phyloP scores from a whole-genome alignment of 2,888 invertebrate species.

The Petrolisthes cinctipes region DNA sequence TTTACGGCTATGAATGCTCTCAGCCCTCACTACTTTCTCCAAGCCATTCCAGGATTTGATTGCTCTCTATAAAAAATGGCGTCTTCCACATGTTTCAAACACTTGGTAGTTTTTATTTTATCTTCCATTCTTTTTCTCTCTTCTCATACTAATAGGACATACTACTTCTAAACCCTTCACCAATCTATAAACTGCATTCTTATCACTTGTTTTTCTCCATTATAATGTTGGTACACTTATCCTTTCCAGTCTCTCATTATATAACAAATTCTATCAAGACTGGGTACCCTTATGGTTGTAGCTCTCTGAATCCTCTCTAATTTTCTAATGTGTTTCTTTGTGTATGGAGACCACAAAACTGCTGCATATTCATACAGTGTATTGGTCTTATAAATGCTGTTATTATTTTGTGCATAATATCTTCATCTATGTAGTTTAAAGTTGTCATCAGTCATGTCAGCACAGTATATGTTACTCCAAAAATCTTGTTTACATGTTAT shows the following conservation, averaged over 20 bases:
- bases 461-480: background rate
- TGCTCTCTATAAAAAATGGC: background rate
- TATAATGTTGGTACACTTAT: background rate
- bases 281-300: background rate
- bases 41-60: background rate
- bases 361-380: background rate
- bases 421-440: background rate
- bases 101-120: background rate
- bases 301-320: background rate
- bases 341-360: background rate
- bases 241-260: background rate
- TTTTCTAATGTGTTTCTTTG: conserved; percentile 7
- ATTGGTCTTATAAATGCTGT: background rate
- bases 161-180: background rate
- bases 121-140: background rate
- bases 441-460: background rate
- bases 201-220: background rate
- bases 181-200: background rate
- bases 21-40: background rate
- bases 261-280: background rate
- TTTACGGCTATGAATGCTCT: conserved; percentile 7
- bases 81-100: background rate
- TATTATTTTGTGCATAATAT: conserved; percentile 3
- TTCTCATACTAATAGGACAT: background rate
- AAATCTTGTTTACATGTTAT: conserved; percentile 4